phyloP scores from a whole-genome alignment of 2,113 vertebrate genomes.

The Pangasianodon hypophthalmus region DNA sequence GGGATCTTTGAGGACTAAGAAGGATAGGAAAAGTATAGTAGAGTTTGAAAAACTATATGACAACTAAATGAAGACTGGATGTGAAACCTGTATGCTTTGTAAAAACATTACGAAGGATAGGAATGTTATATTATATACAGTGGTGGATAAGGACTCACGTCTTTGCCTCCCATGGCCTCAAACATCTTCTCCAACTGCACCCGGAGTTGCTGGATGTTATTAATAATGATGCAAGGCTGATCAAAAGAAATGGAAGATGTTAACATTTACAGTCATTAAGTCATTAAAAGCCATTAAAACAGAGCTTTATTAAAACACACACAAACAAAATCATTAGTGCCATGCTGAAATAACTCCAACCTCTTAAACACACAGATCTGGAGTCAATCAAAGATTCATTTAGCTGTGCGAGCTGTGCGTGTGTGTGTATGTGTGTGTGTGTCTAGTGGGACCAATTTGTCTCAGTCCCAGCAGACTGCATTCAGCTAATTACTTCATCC shows the following conservation, averaged over 20 bases:
- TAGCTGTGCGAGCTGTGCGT: neutral
- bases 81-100: neutral
- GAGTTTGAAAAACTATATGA: neutral
- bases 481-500: slow-evolving; percentile 64
- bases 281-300: slow-evolving; percentile 10
- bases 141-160: slow-evolving; percentile 72
- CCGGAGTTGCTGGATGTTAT: slow-evolving; percentile 95
- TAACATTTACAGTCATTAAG: neutral
- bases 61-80: neutral
- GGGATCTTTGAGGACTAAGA: neutral
- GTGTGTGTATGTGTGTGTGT: slow-evolving; percentile 26
- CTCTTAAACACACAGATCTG: neutral
- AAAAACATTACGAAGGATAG: neutral
- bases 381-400: slow-evolving; percentile 21
- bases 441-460: slow-evolving; percentile 52
- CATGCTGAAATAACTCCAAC: neutral
- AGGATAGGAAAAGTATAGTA: neutral
- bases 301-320: neutral
- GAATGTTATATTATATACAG: neutral
- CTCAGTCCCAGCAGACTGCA: slow-evolving; percentile 46
- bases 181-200: slow-evolving; percentile 99
- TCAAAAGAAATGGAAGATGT: slow-evolving; percentile 30
- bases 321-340: slow-evolving; percentile 7
- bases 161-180: slow-evolving; percentile 96
- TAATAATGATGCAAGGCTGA: slow-evolving; percentile 96